Base-by-base conservation (phyloP, 64 coral and sea anemone species). In the Acropora tenuis region DNA sequence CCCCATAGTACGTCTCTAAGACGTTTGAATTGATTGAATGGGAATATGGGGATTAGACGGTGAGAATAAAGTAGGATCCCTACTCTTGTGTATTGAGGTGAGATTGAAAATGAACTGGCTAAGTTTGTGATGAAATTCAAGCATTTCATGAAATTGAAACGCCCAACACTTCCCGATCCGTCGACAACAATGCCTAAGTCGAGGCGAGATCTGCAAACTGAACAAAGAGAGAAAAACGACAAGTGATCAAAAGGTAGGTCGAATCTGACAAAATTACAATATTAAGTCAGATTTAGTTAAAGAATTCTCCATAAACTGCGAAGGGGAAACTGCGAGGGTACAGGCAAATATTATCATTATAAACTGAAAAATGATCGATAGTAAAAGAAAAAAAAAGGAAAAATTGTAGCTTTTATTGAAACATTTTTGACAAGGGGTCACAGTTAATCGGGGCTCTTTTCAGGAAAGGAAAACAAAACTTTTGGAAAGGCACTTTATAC, bases 101-200 rank as follows among this genome's bases (percentile, higher is more conserved):
- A 94, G 17, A 97, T 88, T 16, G 74, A 77, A 74, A 97, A 97
- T 12, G 92, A 94, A 69, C 88, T 90, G 11, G 91, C 74, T 73
- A 7, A 10, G 43, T 89, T 90, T 55, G 88, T 87, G 60, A 97
- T 83, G 81, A 97, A 97, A 55, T 55, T 88, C 52, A 94, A 76
- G 3, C 84, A 71, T 60, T 83, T 92, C 13, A 69, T 68, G 57
- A 97, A 97, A 69, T 94, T 94, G 43, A 82, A 82, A 48, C 86
- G 90, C 41, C 92, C 88, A 55, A 97, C 93, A 77, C 95, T 94
- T 61, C 95, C 92, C 15, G 95, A 97, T 3, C 92, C 92, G 50
- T 97, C 95, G 17, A 97, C 84, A 52, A 97, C 61, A 55, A 97
- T 77, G 20, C 92, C 95, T 18, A 97, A 89, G 61, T 97, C 95